These are phyloP conservation scores for Hemichromis elongatus DNA, from an alignment of 2,113 vertebrate species.

Conservation along the genomic window DNA sequence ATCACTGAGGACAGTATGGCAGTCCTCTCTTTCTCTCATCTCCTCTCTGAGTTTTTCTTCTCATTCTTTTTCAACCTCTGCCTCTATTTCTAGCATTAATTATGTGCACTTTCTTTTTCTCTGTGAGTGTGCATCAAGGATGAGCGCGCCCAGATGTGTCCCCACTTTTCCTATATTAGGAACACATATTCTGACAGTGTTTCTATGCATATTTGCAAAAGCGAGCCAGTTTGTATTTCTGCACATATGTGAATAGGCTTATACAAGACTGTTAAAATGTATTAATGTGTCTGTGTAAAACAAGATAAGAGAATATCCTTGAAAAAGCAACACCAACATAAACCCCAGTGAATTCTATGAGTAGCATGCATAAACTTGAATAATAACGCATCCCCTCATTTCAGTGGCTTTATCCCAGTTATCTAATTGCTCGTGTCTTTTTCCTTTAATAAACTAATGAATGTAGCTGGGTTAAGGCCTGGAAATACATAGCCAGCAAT, in stretches of 20 bases:
- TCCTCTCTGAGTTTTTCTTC: conserved; percentile 32
- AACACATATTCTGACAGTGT: conserved; percentile 1
- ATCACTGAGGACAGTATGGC: conserved; percentile 64
- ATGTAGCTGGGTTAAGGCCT: conserved; percentile 56
- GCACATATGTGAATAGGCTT: conserved; percentile 49
- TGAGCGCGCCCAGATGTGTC: background rate
- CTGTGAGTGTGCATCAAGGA: background rate
- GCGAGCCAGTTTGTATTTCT: conserved; percentile 26
- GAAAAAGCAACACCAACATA: conserved; percentile 62
- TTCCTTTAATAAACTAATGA: conserved; percentile 74
- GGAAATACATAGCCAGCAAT: conserved; percentile 67
- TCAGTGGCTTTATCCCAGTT: conserved; percentile 60
- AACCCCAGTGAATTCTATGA: conserved; percentile 60
- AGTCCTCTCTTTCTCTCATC: conserved; percentile 49
- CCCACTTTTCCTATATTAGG: background rate
- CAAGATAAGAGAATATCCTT: conserved; percentile 65
- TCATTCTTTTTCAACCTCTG: conserved; percentile 36
- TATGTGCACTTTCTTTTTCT: background rate
- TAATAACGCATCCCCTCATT: conserved; percentile 64
- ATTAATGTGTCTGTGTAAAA: conserved; percentile 53
- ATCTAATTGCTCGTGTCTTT: conserved; percentile 73
- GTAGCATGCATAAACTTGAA: conserved; percentile 65
- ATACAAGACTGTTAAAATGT: conserved; percentile 53
- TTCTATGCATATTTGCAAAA: conserved; percentile 34
- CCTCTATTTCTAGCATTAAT: conserved; percentile 11